Base-by-base conservation (phyloP, 2,888 invertebrate genomes). In the Gnatocerus cornutus region DNA sequence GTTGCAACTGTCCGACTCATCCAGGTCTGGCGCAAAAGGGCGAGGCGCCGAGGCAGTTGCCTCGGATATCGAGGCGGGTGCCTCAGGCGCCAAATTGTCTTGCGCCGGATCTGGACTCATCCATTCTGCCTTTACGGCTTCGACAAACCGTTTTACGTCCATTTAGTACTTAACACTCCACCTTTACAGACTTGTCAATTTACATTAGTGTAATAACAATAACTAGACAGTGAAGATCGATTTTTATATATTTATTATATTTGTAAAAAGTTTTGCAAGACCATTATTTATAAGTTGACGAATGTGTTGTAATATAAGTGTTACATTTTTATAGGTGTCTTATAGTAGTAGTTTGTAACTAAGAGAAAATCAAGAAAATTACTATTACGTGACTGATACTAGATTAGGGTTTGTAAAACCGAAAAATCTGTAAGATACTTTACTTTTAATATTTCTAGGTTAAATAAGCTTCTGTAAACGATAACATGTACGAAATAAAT, bases 401-500 rank as follows among this genome's bases (percentile, higher is more conserved):
- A 79, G 77, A 74, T 68, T 77, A 78, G 75, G 77, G 75, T 75
- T 77, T 77, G 64, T 70, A 74, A 77, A 77, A 80, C 74, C 76
- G 13, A 66, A 61, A 21, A 71, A 78, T 73, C 77, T 82, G 82
- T 82, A 81, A 81, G 77, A 79, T 81, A 81, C 77, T 75, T 77
- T 79, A 79, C 29, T 80, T 81, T 79, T 79, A 79, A 78, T 79
- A 79, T 75, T n/a, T 77, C 13, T 53, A 70, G 52, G 29, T 63
- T 33, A 45, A 43, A 55, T 78, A 80, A 80, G 78, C 77, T 80
- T 80, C 79, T 83, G 84, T 84, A 84, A 79, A 79, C 64, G 65
- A 74, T 70, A 74, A 82, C 80, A 84, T 83, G 82, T 85, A 83
- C 81, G 82, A 81, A 84, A 84, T 85, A 83, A 84, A 83, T 85